A percentile compares a stretch with the other conserved stretches of the same genome.
phyloP scores from a whole-genome alignment of 2,113 vertebrate genomes.

The Romanogobio albipinnatus region DNA sequence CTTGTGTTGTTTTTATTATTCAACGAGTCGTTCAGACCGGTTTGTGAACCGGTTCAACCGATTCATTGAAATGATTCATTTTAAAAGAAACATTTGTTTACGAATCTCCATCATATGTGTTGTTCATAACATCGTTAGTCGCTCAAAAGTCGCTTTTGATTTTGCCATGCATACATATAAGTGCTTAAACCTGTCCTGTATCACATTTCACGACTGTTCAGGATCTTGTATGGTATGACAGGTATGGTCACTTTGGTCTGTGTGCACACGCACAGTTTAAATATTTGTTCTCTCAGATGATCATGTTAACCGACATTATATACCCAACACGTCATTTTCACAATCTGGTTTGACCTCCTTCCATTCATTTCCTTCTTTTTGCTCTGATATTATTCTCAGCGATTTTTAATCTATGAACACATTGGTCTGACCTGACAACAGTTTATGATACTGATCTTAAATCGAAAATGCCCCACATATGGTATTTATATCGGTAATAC shows the following conservation, averaged over 20 bases:
- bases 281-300: neutral
- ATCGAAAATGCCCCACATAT: neutral
- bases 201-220: neutral
- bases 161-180: neutral
- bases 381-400: neutral
- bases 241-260: neutral
- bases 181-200: neutral
- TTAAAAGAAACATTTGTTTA: neutral
- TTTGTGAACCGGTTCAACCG: neutral
- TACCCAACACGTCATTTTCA: neutral
- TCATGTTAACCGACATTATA: neutral
- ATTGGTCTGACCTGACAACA: neutral
- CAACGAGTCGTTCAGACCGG: neutral
- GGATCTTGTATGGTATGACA: neutral
- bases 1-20: conserved; percentile 8
- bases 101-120: too few species aligned
- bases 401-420: neutral
- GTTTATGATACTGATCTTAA: neutral
- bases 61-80: neutral
- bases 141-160: neutral
- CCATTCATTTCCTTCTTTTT: neutral
- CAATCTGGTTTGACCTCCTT: neutral
- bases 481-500: neutral
- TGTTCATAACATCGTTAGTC: neutral
- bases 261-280: neutral